Conservation (phyloP, 2,113 vertebrate species). For the Triplophysa tibetana region DNA sequence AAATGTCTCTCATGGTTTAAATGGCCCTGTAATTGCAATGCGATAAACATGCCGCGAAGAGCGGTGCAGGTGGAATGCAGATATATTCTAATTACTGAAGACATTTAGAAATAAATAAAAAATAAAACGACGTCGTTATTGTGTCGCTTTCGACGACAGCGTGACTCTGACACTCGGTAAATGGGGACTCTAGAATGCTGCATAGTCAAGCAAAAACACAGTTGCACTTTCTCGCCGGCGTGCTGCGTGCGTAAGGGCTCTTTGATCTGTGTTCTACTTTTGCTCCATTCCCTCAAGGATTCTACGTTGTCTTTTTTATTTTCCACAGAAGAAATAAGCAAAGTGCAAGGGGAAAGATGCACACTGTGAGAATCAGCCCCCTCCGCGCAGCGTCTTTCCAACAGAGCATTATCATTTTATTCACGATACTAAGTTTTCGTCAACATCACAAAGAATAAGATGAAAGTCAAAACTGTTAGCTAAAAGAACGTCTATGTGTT, state of each 20-base stretch:
- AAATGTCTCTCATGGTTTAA: conserved; percentile 50
- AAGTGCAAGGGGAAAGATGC: conserved; percentile 12
- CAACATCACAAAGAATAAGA: conserved; percentile 7
- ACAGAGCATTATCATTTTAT: background rate
- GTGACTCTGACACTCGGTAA: conserved; percentile 28
- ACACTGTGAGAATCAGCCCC: background rate
- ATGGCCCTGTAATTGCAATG: conserved; percentile 44
- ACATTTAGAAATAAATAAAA: conserved; percentile 18
- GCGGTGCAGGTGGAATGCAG: background rate
- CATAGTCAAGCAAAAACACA: conserved; percentile 28
- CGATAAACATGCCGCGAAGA: conserved; percentile 46
- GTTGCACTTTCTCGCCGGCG: background rate
- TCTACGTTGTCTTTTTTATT: conserved; percentile 36
- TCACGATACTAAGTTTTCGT: conserved; percentile 13
- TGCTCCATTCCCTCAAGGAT: conserved; percentile 44
- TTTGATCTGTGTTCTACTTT: conserved; percentile 51
- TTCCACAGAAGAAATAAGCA: conserved; percentile 22
- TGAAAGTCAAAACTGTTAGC: conserved; percentile 14
- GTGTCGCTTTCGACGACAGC: background rate
- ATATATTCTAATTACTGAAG: conserved; percentile 23
- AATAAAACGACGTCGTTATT: conserved; percentile 10
- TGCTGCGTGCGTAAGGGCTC: conserved; percentile 18
- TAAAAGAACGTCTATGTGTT: conserved; percentile 4
- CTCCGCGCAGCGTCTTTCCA: conserved; percentile 11
- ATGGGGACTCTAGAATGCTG: conserved; percentile 18